Conservation (phyloP, 2,888 invertebrate species). For the Nemapogon koenigi region DNA sequence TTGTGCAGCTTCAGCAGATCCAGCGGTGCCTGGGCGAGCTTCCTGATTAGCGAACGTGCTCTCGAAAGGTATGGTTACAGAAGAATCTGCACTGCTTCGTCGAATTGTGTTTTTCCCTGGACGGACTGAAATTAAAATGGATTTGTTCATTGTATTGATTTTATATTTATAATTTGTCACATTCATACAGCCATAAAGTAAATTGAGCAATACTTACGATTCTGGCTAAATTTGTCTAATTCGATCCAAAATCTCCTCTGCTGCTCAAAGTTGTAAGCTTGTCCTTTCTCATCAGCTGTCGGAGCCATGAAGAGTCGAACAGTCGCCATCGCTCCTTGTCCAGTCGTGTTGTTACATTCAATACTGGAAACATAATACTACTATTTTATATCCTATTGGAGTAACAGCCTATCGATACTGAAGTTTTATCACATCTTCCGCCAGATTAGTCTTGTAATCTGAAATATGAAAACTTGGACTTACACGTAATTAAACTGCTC, state of each 20-base stretch:
- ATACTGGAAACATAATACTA: too few species aligned
- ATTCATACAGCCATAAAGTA: too few species aligned
- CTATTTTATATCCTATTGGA: too few species aligned
- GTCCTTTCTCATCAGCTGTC: slow-evolving; percentile 66
- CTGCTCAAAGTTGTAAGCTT: slow-evolving; percentile 61
- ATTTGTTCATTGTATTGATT: too few species aligned
- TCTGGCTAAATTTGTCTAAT: slow-evolving; percentile 72
- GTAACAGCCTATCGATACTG: slow-evolving; percentile 33
- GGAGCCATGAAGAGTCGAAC: slow-evolving; percentile 76
- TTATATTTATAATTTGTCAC: too few species aligned
- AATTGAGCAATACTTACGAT: slow-evolving; percentile 61
- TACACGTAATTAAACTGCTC: slow-evolving; percentile 67
- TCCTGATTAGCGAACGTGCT: slow-evolving; percentile 77
- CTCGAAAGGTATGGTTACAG: slow-evolving; percentile 86
- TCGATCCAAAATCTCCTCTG: slow-evolving; percentile 74
- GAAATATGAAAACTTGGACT: too few species aligned
- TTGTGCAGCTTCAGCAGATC: slow-evolving; percentile 50
- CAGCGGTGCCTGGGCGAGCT: slow-evolving; percentile 62
- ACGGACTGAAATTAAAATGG: too few species aligned
- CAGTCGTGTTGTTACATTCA: slow-evolving; percentile 62
- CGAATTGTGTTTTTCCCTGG: slow-evolving; percentile 72
- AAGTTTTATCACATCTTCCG: too few species aligned
- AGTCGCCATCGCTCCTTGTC: slow-evolving; percentile 60
- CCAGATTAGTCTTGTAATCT: too few species aligned
- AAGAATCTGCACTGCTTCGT: slow-evolving; percentile 73